Evolutionary conservation across 2,113 vertebrate genomes (phyloP), one percentile per base, ranked within the genome.

Genomic region (Girardinichthys multiradiatus): DNA sequence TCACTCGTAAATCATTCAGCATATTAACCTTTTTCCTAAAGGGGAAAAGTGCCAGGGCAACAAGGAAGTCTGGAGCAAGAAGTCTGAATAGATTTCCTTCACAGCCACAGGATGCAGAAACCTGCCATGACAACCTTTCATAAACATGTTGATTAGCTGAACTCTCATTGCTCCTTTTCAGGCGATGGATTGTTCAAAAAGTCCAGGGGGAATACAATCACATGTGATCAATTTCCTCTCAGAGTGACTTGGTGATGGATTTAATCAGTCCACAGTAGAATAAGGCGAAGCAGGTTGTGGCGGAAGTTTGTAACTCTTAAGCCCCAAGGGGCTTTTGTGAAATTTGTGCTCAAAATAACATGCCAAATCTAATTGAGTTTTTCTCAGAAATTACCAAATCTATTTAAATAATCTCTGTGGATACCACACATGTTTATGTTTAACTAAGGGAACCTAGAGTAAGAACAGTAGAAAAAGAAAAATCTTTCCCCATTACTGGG

Each of bases 61-160:
- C 65, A 57, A 79, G 86, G 86, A 88, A 86, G 65, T 75, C 2
- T 65, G 21, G 59, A 84, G 76, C 19, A 70, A 74, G 29, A 72
- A 30, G 27, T 31, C 19, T 45, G 69, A 57, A 77, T 63, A 70
- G 27, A 76, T 63, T 81, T 83, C 77, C 64, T 70, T 13, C 15
- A 12, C 10, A 7, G 45, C 8, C 13, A 27, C 42, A 58, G 69
- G 62, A 9, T 5, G 13, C 35, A 64, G 73, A 58, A 70, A 67
- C 61, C 68, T 33, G 63, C 70, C 24, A 0, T 54, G 59, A 70
- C 0, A 8, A 5, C 26, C 24, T 67, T 63, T 60, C 2, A 26
- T 67, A 59, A 69, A 74, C 10, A n/a, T 10, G 48, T 24, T 21
- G 1, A 59, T 13, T 21, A 45, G 5, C 17, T 19, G 2, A 60